A percentile compares a stretch with the other conserved stretches of the same genome.
phyloP scores from a whole-genome alignment of 2,113 vertebrate genomes.

The Aegotheles bennettii region DNA sequence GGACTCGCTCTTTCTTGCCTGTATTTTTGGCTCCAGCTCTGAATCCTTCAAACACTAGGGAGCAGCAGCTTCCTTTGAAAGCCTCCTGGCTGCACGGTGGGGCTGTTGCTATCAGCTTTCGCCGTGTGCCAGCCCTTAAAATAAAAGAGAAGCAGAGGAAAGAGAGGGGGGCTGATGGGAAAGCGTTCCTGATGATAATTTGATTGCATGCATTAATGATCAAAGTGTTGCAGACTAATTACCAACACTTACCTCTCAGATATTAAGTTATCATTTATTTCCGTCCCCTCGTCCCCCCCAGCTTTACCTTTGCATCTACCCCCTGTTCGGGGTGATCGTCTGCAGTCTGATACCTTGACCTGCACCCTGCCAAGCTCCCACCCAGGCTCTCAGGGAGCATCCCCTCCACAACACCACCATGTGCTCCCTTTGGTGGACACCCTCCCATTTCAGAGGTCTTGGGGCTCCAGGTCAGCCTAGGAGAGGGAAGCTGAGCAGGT shows the following conservation, averaged over 20 bases:
- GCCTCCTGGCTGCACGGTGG: neutral
- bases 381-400: neutral
- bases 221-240: constrained; percentile 77
- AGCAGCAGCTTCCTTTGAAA: constrained; percentile 72
- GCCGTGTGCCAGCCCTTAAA: constrained; percentile 57
- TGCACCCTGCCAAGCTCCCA: neutral
- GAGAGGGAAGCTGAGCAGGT: neutral
- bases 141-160: constrained; percentile 16
- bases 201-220: constrained; percentile 78
- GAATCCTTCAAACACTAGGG: constrained; percentile 64
- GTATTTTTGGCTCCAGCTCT: constrained; percentile 15
- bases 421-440: neutral
- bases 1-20: neutral
- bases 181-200: constrained; percentile 75
- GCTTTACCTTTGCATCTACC: neutral
- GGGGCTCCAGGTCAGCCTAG: neutral
- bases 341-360: neutral
- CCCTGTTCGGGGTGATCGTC: neutral
- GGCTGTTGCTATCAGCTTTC: constrained; percentile 35
- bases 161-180: constrained; percentile 16
- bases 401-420: neutral
- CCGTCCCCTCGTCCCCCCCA: neutral
- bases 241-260: constrained; percentile 72
- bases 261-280: constrained; percentile 71
- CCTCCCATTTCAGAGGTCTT: neutral